Conservation (phyloP, 2,888 invertebrate species). For the Campopleginae sp. region DNA sequence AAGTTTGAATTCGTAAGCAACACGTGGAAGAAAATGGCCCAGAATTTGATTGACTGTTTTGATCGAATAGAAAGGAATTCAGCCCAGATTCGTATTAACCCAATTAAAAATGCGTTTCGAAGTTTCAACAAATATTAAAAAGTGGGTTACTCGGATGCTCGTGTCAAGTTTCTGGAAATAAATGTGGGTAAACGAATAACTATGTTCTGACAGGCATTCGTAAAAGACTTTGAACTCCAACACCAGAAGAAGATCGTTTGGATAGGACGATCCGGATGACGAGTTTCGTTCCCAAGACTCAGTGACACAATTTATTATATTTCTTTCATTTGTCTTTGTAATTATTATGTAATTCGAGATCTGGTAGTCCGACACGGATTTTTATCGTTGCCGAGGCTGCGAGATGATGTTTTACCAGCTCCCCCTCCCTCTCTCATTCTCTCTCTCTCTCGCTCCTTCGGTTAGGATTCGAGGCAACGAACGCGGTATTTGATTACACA, state of each 20-base stretch:
- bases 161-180: constrained; percentile 17
- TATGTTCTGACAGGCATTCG: background rate
- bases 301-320: constrained; percentile 62
- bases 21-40: background rate
- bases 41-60: background rate
- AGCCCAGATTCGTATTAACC: background rate
- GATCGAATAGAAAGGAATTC: background rate
- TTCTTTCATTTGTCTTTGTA: constrained; percentile 13
- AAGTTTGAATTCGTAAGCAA: background rate
- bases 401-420: constrained; percentile 31
- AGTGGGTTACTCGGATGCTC: constrained; percentile 4
- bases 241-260: background rate
- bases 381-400: constrained; percentile 45
- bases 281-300: constrained; percentile 13
- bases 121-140: constrained; percentile 19
- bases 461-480: constrained; percentile 35
- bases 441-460: constrained; percentile 1
- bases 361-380: constrained; percentile 51
- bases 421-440: constrained; percentile 14
- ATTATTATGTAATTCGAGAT: constrained; percentile 68
- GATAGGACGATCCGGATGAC: constrained; percentile 47
- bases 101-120: background rate
- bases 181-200: background rate
- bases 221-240: background rate
- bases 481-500: constrained; percentile 65